Percentiles rank a stretch among this genome's conserved stretches.
These are phyloP conservation scores for Meteorus sp. DNA, from an alignment of 1,140 invertebrate genomes.

Conservation along the genomic window DNA sequence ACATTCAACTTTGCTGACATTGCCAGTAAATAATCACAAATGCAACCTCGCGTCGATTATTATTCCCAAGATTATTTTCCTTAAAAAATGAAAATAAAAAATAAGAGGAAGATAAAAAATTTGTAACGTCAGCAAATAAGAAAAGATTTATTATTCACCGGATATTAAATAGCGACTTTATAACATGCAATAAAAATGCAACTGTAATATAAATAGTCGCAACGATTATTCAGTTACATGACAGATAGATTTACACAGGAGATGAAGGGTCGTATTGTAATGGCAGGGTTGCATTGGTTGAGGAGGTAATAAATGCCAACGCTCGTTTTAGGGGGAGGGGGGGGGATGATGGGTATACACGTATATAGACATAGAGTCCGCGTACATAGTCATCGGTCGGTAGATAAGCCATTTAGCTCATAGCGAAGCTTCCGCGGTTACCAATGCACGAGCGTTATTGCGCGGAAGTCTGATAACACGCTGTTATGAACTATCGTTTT, in stretches of 20 bases:
- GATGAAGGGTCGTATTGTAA: no score
- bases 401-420: slow-evolving; percentile 26
- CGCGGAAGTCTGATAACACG: slow-evolving; percentile 26
- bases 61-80: not conserved
- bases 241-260: no score
- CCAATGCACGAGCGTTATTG: slow-evolving; percentile 19
- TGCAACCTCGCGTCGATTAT: slow-evolving; percentile 6
- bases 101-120: no score
- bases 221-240: no score
- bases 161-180: no score
- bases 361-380: not conserved
- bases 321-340: not conserved
- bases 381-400: slow-evolving; percentile 18
- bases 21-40: slow-evolving; percentile 11
- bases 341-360: not conserved
- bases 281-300: no score
- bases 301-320: slow-evolving; percentile 12
- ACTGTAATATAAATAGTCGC: no score
- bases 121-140: no score
- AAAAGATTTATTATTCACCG: no score
- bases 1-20: not conserved
- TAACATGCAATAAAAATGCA: no score
- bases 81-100: no score
- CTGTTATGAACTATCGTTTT: slow-evolving; percentile 16
- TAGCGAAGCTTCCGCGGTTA: slow-evolving; percentile 16